Base-by-base conservation (phyloP, 2,888 invertebrate genomes). In the Stenodera caucasica region DNA sequence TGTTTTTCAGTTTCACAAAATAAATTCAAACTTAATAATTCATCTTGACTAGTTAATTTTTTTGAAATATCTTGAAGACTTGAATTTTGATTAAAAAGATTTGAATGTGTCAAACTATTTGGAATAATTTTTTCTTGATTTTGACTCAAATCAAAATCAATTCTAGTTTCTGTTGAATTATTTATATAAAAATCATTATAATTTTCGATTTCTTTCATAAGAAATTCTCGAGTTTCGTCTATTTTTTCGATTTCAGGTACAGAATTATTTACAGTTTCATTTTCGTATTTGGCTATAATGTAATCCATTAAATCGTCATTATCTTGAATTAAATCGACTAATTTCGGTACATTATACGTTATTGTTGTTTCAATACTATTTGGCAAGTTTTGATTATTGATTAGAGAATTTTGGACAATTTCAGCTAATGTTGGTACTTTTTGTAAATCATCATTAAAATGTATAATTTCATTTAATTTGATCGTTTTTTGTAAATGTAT, bases 291-390 rank as follows among this genome's bases (percentile, higher is more conserved):
- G 3, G 64, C 65, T 32, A 75, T 72, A 30, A 76, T 75, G 63
- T 72, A 75, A 63, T 75, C 71, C 73, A 76, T 74, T 50, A 77
- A 60, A 29, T 68, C 65, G 49, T 75, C 71, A 62, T 77, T 75
- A 55, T 74, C 75, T 68, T 76, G 72, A 40, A 77, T 78, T 9
- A 78, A 63, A 60, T 77, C 76, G 18, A 68, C 61, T 32, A 77
- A 58, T 63, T 73, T 78, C 53, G 77, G 78, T 50, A 78, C 76
- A 55, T 72, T 53, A 49, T 58, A 65, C 11, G 12, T 40, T 50
- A 49, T 32, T 45, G 2, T 15, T 12, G 33, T 5, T 40, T 65
- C 66, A 49, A 64, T 64, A 52, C 2, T 37, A 21, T 59, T 51
- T 51, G 49, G 40, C 26, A 51, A 33, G 29, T 50, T 21, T 29